Percentiles rank a stretch among this genome's conserved stretches.
phyloP scores from a whole-genome alignment of 2,113 vertebrate species.

The Garra rufa region DNA sequence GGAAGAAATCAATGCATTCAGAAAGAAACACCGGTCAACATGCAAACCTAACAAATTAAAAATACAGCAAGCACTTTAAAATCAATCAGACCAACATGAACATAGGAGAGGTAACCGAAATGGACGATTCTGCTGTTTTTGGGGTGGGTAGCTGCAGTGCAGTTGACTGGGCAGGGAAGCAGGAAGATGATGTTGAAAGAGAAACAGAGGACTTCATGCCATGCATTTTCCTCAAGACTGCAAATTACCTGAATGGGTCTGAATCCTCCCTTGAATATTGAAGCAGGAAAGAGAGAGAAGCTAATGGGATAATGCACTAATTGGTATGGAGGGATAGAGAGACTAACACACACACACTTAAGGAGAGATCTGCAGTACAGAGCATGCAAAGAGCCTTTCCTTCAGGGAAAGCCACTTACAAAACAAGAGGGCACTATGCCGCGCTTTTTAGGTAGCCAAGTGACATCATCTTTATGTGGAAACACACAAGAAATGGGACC shows the following conservation, averaged over 20 bases:
- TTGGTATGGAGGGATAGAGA: constrained; percentile 65
- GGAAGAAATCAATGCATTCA: neutral
- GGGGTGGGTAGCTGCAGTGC: constrained; percentile 63
- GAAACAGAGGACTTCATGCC: constrained; percentile 67
- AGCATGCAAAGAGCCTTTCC: constrained; percentile 43
- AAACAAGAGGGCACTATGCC: constrained; percentile 14
- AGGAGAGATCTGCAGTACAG: constrained; percentile 37
- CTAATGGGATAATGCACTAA: constrained; percentile 88
- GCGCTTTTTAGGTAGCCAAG: constrained; percentile 17
- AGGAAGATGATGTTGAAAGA: constrained; percentile 54
- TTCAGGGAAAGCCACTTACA: constrained; percentile 17
- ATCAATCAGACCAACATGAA: neutral
- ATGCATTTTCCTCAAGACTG: constrained; percentile 71
- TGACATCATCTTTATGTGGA: constrained; percentile 15
- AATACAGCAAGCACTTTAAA: constrained; percentile 26
- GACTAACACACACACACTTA: constrained; percentile 55
- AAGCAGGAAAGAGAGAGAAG: constrained; percentile 97
- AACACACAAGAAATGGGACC: constrained; percentile 7
- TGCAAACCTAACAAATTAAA: constrained; percentile 23
- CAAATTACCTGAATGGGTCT: constrained; percentile 87
- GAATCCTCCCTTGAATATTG: constrained; percentile 99
- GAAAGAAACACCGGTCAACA: constrained; percentile 1
- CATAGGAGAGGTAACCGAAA: constrained; percentile 11
- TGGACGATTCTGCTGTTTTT: constrained; percentile 23
- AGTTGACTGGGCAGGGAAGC: constrained; percentile 25